Evolutionary conservation across 2,797 vertebrate genomes (phyloP).

Genomic region (Sebastes taczanowskii): DNA sequence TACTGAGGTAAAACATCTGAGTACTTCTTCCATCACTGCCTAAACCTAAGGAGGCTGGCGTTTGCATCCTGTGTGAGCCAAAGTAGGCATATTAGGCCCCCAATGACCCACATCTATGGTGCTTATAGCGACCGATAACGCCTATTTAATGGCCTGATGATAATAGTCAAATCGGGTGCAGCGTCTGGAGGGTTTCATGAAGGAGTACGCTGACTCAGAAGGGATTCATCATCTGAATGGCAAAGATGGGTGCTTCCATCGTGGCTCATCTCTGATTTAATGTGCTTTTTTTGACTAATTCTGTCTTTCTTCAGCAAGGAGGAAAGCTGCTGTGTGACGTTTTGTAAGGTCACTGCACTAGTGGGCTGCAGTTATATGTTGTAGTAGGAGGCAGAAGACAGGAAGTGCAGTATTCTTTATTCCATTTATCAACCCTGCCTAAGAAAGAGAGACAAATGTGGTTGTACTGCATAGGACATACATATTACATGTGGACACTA

Average conservation of each 20-base stretch:
- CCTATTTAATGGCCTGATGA: too few relatives aligned
- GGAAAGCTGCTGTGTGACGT: slow-evolving; percentile 27
- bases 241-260: slow-evolving; percentile 38
- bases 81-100: too few relatives aligned
- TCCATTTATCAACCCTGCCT: not conserved
- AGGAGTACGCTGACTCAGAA: slow-evolving; percentile 65
- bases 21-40: too few relatives aligned
- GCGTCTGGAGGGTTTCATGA: not conserved
- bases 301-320: slow-evolving; percentile 36
- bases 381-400: not conserved
- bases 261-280: slow-evolving; percentile 46
- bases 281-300: slow-evolving; percentile 47
- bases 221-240: slow-evolving; percentile 54
- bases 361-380: not conserved
- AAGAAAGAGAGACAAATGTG: not conserved
- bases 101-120: too few relatives aligned
- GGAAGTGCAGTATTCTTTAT: not conserved
- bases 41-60: too few relatives aligned
- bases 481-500: not conserved
- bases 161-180: too few relatives aligned
- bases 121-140: too few relatives aligned
- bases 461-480: not conserved
- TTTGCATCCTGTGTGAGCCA: too few relatives aligned
- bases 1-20: too few relatives aligned
- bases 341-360: slow-evolving; percentile 28